These are phyloP conservation scores for Lamellibrachia satsuma DNA, from an alignment of 2,888 invertebrate species.

Conservation along the genomic window DNA sequence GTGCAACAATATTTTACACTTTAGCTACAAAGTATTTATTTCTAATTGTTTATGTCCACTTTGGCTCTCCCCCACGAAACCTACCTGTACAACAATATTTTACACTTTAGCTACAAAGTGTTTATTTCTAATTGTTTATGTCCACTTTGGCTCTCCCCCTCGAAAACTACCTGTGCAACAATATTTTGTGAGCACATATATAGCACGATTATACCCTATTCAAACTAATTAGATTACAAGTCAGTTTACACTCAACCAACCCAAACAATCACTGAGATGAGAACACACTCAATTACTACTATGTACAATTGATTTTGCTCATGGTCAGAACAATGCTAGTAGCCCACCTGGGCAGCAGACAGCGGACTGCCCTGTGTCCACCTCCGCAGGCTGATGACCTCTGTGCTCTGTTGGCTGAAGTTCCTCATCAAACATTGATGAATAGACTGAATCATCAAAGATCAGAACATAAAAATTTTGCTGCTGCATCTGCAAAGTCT, in stretches of 20 bases:
- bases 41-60: too few species aligned
- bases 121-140: neutral
- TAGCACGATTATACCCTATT: neutral
- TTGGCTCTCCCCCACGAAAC: too few species aligned
- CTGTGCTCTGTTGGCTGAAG: neutral
- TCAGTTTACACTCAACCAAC: neutral
- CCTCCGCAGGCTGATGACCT: neutral
- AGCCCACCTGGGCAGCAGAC: neutral
- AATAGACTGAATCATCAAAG: slow-evolving; percentile 1
- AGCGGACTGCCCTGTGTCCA: neutral
- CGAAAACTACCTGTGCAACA: neutral
- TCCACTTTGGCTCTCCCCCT: neutral
- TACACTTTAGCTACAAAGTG: neutral
- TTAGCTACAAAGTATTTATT: too few species aligned
- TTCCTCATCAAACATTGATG: neutral
- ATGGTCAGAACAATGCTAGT: neutral
- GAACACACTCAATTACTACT: neutral
- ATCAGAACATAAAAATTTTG: neutral
- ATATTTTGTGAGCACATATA: neutral
- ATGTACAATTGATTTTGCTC: slow-evolving; percentile 10
- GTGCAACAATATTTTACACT: too few species aligned
- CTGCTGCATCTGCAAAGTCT: neutral
- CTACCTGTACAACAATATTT: neutral
- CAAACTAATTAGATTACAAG: neutral
- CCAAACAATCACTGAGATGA: neutral